A percentile compares a stretch with the other conserved stretches of the same genome.
Conservation (phyloP, 2,888 invertebrate species). For the Phrixothrix hirtus region DNA sequence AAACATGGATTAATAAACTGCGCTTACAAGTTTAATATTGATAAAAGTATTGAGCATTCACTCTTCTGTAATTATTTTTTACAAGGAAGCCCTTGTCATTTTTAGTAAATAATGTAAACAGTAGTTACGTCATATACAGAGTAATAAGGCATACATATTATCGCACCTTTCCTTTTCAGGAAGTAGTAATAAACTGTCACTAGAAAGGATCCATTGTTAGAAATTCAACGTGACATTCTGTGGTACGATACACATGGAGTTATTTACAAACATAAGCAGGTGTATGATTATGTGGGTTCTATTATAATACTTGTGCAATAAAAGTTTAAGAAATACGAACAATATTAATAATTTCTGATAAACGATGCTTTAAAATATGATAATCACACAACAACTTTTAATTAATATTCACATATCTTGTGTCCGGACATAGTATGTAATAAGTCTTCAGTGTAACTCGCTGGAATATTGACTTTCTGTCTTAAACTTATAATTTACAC, state of each 20-base stretch:
- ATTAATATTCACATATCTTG: constrained; percentile 29
- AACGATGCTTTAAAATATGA: constrained; percentile 17
- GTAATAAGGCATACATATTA: constrained; percentile 19
- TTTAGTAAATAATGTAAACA: too few species aligned
- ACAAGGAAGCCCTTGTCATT: too few species aligned
- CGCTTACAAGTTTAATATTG: too few species aligned
- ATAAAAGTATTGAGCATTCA: too few species aligned
- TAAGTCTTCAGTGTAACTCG: constrained; percentile 30
- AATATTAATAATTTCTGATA: too few species aligned
- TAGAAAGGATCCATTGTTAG: constrained; percentile 30
- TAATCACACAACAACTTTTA: constrained; percentile 24
- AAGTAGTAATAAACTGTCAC: constrained; percentile 29
- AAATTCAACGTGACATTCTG: constrained; percentile 13
- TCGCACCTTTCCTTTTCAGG: constrained; percentile 28
- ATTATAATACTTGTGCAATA: too few species aligned
- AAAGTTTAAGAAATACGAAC: too few species aligned
- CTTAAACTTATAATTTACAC: constrained; percentile 59
- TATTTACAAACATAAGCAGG: constrained; percentile 21
- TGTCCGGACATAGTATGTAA: constrained; percentile 27
- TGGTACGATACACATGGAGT: not conserved
- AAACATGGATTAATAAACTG: too few species aligned
- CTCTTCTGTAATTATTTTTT: too few species aligned
- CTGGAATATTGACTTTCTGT: constrained; percentile 56
- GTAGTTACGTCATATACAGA: not conserved
- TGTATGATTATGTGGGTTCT: constrained; percentile 30